These are phyloP conservation scores for Thecophora atra DNA, from an alignment of 2,888 invertebrate species.

Conservation along the genomic window DNA sequence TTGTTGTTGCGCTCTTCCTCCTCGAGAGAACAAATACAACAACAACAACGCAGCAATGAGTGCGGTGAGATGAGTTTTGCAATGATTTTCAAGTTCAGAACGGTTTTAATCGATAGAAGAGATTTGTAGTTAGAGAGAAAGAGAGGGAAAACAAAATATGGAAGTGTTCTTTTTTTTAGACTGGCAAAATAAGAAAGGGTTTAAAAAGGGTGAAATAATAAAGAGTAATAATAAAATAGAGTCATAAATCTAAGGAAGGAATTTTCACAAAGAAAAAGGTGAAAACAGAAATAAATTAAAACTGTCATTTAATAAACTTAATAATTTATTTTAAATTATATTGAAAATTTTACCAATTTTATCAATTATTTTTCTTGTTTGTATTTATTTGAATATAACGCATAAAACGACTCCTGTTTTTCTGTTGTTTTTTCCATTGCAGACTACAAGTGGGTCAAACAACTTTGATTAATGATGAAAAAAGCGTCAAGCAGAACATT, in stretches of 20 bases:
- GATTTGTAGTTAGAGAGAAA: background rate
- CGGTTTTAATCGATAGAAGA: background rate
- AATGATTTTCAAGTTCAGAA: conserved; percentile 23
- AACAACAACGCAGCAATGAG: conserved; percentile 6
- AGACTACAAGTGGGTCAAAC: conserved; percentile 23
- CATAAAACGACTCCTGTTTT: background rate
- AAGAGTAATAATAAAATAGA: background rate
- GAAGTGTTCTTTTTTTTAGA: background rate
- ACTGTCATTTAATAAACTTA: too few relatives aligned
- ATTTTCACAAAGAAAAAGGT: too few relatives aligned
- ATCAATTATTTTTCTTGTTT: too few relatives aligned
- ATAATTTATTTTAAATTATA: too few relatives aligned
- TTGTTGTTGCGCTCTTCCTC: background rate
- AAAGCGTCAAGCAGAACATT: conserved; percentile 45
- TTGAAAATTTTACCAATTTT: too few relatives aligned
- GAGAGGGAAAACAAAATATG: too few relatives aligned
- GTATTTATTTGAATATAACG: too few relatives aligned
- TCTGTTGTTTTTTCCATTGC: conserved; percentile 1
- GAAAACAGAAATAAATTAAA: too few relatives aligned
- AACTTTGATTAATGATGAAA: conserved; percentile 39
- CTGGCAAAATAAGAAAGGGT: too few relatives aligned
- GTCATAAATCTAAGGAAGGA: too few relatives aligned
- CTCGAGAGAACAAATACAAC: conserved; percentile 5
- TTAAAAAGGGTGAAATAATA: too few relatives aligned
- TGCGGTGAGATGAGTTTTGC: background rate